Evolutionary conservation across 1,140 invertebrate species (phyloP).

Genomic region (Aphelenchoides besseyi): DNA sequence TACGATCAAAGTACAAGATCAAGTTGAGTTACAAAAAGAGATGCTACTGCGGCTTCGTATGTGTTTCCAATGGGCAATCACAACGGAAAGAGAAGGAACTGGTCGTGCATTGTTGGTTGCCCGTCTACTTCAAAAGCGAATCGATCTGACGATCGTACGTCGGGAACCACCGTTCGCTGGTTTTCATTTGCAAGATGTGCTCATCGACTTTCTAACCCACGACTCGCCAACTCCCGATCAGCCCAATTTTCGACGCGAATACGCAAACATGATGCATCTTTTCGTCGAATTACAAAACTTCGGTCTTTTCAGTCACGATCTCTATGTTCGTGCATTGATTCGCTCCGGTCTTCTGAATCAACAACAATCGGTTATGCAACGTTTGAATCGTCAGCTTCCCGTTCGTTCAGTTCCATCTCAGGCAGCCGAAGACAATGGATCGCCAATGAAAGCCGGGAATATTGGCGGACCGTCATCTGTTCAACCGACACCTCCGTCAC

Average conservation of each 20-base stretch:
- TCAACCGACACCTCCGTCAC: constrained; percentile 2
- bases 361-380: neutral
- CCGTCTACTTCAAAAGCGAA: constrained; percentile 31
- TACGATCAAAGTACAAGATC: constrained; percentile 4
- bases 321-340: constrained; percentile 40
- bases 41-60: constrained; percentile 31
- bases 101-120: constrained; percentile 44
- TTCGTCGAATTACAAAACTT: constrained; percentile 42
- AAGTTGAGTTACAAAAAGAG: constrained; percentile 18
- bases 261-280: constrained; percentile 40
- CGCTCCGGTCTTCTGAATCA: constrained; percentile 28
- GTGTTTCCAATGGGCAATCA: constrained; percentile 45
- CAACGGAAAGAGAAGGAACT: constrained; percentile 40
- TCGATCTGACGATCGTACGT: neutral
- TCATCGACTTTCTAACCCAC: constrained; percentile 40
- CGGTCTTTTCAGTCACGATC: constrained; percentile 43
- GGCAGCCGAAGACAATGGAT: neutral
- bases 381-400: neutral
- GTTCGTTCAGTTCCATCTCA: neutral
- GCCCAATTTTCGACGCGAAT: constrained; percentile 26
- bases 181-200: constrained; percentile 36
- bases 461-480: neutral
- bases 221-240: constrained; percentile 30
- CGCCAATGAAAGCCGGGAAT: constrained; percentile 1
- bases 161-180: constrained; percentile 21